Base-by-base conservation (phyloP, 2,113 vertebrate genomes). In the Tautogolabrus adspersus region DNA sequence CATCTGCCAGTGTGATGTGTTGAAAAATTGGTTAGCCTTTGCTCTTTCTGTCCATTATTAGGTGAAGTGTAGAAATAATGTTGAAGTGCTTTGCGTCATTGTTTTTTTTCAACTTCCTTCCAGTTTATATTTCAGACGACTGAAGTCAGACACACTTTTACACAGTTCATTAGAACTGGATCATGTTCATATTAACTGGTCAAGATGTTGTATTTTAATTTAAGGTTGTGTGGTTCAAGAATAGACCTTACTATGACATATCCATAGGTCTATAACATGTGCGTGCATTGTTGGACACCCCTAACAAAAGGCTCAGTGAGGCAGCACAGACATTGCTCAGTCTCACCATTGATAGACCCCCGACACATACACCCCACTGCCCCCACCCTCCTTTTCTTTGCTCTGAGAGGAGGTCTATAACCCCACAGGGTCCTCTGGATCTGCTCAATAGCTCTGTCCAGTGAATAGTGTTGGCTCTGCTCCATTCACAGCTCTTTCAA, bases 221-320 rank as follows among this genome's bases (percentile, higher is more conserved):
- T 2, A 26, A 26, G 26, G 26, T 34, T 34, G 30, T 34, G 30
- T 6, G 30, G 30, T 34, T 2, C 30, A 34, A 34, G 1, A 34
- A 34, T 1, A 34, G 30, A 34, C 26, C 3, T 26, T 26, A 26
- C 30, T 34, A 6, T 34, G 30, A 34, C 30, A 34, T 34, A 34
- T 49, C 18, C 47, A 54, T 52, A 46, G 12, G 46, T 9, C 8
- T 58, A 3, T 46, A 63, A 46, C 58, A 75, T 67, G 19, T 69
- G 57, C 26, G 3, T 86, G 77, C 82, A 57, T 65, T 85, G 67
- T 75, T 67, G 30, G 55, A 55, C 58, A 34, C 11, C 54, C 26
- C 19, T 54, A 82, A 94, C 91, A 94, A 93, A 90, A 86, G 87
- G 60, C 61, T 92, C 87, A 90, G 85, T 92, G 88, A 91, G 79